Evolutionary conservation across 2,797 vertebrate species (phyloP), one percentile per base, ranked within the genome.

Genomic region (Aselliscus stoliczkanus): DNA sequence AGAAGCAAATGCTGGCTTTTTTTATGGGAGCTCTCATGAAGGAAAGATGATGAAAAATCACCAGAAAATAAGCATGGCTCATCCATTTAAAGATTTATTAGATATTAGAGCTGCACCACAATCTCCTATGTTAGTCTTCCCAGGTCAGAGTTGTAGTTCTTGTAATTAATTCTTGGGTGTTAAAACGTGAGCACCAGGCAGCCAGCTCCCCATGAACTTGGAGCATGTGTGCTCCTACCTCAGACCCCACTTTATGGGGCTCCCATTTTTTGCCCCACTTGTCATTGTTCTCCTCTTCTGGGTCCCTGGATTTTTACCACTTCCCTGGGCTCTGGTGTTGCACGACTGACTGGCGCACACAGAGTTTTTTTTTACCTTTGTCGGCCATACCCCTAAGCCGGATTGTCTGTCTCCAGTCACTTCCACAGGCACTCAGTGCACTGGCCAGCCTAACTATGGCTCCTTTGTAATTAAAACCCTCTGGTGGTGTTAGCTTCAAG

Each of bases 281-380:
- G 47, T 82, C 73, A 52, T 69, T 87, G 25, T 60, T 67, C 44
- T 50, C 23, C 0, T 56, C 13, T 81, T 72, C 37, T 62, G 64
- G 39, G 25, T 50, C 86, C 93, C 69, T 87, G 69, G 31, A 47
- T 76, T 82, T 92, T 58, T 56, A 76, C 44, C 3, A 0, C 72
- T 86, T 95, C 88, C 90, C 79, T 86, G 67, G 64, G 34, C n/a
- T 88, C 37, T 58, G 70, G 69, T 42, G 56, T 89, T 39, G 42
- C 47, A 5, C 34, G 44, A 44, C n/a, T 76, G 42, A 64, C 58
- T 80, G 83, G 79, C 18, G 3, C 44, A 60, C 54, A 70, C 85
- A 60, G 52, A 77, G 67, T 62, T 79, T 95, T 92, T 62, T 79
- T 95, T 92, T 75, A 83, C 93, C 89, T 96, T 93, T 97, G 95